These are phyloP conservation scores for Perognathus longimembris DNA, from an alignment of 2,113 vertebrate genomes.

Conservation along the genomic window DNA sequence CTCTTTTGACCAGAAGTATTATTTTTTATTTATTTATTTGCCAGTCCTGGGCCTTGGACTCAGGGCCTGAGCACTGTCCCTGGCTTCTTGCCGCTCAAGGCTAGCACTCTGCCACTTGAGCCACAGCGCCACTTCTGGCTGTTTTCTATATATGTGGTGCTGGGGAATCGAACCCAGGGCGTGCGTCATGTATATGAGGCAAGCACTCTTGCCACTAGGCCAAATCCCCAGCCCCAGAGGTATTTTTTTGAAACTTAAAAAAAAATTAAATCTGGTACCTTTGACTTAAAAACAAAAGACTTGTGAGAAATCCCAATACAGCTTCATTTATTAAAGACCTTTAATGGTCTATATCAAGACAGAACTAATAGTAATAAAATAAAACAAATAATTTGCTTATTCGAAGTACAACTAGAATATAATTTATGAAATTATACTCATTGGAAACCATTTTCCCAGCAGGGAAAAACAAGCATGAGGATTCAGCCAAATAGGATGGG, in stretches of 20 bases:
- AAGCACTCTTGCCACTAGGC: no score
- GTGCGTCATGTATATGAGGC: no score
- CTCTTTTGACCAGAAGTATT: not conserved
- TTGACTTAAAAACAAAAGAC: not conserved
- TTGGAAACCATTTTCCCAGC: slow-evolving; percentile 17
- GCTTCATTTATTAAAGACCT: slow-evolving; percentile 39
- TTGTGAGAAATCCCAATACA: not conserved
- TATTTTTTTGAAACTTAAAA: not conserved
- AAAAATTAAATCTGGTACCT: not conserved
- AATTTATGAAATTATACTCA: slow-evolving; percentile 54
- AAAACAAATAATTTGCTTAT: slow-evolving; percentile 51
- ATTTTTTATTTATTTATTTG: no score
- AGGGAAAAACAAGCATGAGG: not conserved
- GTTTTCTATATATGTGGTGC: no score
- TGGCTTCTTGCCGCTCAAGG: no score
- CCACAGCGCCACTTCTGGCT: no score
- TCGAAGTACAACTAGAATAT: slow-evolving; percentile 37
- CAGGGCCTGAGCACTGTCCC: no score
- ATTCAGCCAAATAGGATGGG: not conserved
- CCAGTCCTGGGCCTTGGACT: no score
- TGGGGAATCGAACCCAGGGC: no score
- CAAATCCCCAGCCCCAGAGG: no score
- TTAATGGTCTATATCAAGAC: slow-evolving; percentile 40
- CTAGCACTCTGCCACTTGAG: no score
- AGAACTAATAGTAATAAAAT: slow-evolving; percentile 49